Conservation (phyloP, 35 echinoderm and acorn worm species). For the Apostichopus japonicus region DNA sequence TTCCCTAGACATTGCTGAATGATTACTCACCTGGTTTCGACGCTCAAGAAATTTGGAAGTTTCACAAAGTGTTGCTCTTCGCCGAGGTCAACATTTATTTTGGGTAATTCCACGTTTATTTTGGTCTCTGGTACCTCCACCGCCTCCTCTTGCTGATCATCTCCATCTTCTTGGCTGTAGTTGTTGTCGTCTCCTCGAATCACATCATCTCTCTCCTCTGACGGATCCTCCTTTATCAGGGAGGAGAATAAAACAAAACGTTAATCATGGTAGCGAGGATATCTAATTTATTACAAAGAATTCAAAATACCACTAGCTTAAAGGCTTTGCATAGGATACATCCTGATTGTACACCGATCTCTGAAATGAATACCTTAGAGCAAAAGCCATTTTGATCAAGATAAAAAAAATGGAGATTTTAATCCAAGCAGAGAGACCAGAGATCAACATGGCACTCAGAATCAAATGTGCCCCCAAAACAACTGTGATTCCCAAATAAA, state of each 20-base stretch:
- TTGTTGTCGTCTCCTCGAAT: conserved; percentile 44
- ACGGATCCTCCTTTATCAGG: conserved; percentile 11
- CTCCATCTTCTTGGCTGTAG: conserved; percentile 64
- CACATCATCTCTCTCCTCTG: conserved; percentile 53
- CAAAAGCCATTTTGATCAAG: no score
- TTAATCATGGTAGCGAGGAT: no score
- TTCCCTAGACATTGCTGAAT: background rate
- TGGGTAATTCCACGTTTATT: conserved; percentile 94
- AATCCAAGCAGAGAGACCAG: no score
- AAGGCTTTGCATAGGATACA: no score
- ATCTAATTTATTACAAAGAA: no score
- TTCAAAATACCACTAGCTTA: no score
- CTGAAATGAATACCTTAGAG: no score
- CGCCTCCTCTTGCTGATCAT: conserved; percentile 56
- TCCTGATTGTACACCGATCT: no score
- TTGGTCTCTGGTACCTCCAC: conserved; percentile 79
- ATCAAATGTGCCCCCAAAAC: no score
- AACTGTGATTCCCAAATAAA: no score
- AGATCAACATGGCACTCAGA: no score
- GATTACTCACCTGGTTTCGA: conserved; percentile 80
- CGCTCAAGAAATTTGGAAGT: conserved; percentile 97
- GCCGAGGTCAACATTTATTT: conserved; percentile 77
- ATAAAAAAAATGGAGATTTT: no score
- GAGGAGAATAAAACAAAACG: background rate
- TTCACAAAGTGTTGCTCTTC: conserved; percentile 98